Base-by-base conservation (phyloP, 2,888 invertebrate species). In the Sarcophaga caerulescens region DNA sequence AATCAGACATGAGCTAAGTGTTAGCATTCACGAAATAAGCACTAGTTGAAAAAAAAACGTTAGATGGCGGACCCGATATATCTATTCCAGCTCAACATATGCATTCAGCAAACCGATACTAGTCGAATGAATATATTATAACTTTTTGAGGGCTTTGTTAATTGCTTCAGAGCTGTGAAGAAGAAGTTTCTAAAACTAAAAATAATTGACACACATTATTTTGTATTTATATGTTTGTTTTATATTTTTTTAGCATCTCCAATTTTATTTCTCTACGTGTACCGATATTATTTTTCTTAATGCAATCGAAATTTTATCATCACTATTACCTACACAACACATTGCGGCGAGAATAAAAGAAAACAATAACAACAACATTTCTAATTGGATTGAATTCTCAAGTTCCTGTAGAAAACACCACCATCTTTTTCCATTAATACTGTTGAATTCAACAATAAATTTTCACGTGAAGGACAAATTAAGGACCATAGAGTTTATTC, bases 401-500 rank as follows among this genome's bases (percentile, higher is more conserved):
- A 17, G 52, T 25, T 3, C 1, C 6, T 25, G 35, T 2, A 35
- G 35, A 59, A 71, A 63, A 45, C 11, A 63, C 77, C 78, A 62
- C 71, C 23, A 66, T 5, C 17, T 1, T 8, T 35, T 19, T 19
- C 35, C 44, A 10, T 35, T 21, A 65, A 8, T n/a, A n/a, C 11
- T 52, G 14, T 10, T 3, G 25, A 71, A 19, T 44, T n/a, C 23
- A 63, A 12, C 17, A 52, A 44, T 35, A 17, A 70, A 17, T 77
- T 76, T 4, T 59, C 69, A 74, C 66, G 74, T 86, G 77, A 83
- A 83, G 85, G 83, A 77, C 85, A 74, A 57, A 65, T 77, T 63
- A 83, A 84, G 86, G 84, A 84, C 85, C 52, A 62, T n/a, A 66
- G 19, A 35, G 21, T 45, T 23, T 12, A 45, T 1, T 4, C 21